phyloP scores from a whole-genome alignment of 2,113 vertebrate species.

The Upupa epops region DNA sequence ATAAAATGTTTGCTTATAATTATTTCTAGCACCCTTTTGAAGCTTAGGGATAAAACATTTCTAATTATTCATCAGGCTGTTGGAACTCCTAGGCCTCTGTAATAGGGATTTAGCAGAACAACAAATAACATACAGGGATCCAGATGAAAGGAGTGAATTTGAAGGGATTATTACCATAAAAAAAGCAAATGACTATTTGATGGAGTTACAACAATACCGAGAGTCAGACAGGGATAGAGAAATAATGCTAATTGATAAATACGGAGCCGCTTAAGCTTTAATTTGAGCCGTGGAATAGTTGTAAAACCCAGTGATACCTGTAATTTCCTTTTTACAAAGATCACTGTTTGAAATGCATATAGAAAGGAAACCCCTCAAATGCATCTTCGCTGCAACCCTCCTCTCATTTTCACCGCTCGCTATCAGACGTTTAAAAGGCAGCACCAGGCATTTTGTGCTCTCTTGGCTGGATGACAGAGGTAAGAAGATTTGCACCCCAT shows the following conservation, averaged over 20 bases:
- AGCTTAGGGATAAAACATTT: constrained; percentile 81
- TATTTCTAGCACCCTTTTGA: constrained; percentile 83
- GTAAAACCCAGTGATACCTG: constrained; percentile 61
- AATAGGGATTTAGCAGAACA: constrained; percentile 79
- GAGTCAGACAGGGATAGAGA: constrained; percentile 66
- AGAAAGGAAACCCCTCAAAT: background rate
- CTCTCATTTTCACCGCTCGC: background rate
- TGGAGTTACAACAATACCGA: constrained; percentile 73
- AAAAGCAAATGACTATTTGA: constrained; percentile 78
- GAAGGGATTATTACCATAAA: constrained; percentile 79
- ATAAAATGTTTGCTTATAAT: constrained; percentile 83
- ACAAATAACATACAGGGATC: constrained; percentile 75
- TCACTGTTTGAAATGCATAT: background rate
- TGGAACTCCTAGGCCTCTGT: constrained; percentile 74
- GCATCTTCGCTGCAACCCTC: background rate
- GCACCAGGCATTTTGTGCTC: background rate
- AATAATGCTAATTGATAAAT: constrained; percentile 78
- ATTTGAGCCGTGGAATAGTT: constrained; percentile 53
- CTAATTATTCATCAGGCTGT: constrained; percentile 80
- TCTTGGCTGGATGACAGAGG: background rate
- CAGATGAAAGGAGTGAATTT: constrained; percentile 78
- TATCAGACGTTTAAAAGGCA: background rate
- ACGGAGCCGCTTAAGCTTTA: constrained; percentile 63
- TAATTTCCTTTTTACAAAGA: constrained; percentile 53
- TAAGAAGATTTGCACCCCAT: background rate